Percentiles rank a stretch among this genome's conserved stretches.
phyloP scores from a whole-genome alignment of 2,888 invertebrate genomes.

The Odontomyia ornata region DNA sequence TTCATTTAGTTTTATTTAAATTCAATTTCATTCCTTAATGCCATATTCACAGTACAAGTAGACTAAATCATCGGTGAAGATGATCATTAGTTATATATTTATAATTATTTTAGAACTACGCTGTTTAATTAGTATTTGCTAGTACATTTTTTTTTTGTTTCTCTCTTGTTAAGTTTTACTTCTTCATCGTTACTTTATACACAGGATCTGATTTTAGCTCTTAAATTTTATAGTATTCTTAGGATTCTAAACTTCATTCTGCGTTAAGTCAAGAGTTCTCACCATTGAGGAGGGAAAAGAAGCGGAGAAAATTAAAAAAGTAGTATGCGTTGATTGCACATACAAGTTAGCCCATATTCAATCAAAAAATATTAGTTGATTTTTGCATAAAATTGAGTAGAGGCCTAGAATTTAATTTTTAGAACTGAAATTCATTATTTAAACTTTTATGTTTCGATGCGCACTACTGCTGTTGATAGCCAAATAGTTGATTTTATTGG shows the following conservation, averaged over 20 bases:
- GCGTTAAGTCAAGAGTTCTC: not conserved
- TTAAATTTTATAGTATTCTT: constrained; percentile 3
- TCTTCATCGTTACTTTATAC: constrained; percentile 34
- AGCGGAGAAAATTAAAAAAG: too few relatives aligned
- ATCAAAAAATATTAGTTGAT: too few relatives aligned
- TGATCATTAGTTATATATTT: too few relatives aligned
- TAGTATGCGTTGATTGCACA: too few relatives aligned
- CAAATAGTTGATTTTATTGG: too few relatives aligned
- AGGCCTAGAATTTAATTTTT: too few relatives aligned
- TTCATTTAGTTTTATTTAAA: not conserved
- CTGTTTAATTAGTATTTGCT: constrained; percentile 3
- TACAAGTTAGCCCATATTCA: too few relatives aligned
- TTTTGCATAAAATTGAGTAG: too few relatives aligned
- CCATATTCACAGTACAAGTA: constrained; percentile 20
- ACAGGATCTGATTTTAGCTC: constrained; percentile 14
- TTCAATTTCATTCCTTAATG: constrained; percentile 3
- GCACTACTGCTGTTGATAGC: too few relatives aligned
- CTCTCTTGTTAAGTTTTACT: not conserved
- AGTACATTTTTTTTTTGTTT: constrained; percentile 7
- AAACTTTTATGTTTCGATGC: too few relatives aligned
- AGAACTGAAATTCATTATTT: too few relatives aligned
- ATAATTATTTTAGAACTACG: constrained; percentile 23
- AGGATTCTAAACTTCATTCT: not conserved
- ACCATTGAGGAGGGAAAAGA: too few relatives aligned
- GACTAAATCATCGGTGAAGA: not conserved